Base-by-base conservation (phyloP, 2,888 invertebrate species). In the Gibbula magus region DNA sequence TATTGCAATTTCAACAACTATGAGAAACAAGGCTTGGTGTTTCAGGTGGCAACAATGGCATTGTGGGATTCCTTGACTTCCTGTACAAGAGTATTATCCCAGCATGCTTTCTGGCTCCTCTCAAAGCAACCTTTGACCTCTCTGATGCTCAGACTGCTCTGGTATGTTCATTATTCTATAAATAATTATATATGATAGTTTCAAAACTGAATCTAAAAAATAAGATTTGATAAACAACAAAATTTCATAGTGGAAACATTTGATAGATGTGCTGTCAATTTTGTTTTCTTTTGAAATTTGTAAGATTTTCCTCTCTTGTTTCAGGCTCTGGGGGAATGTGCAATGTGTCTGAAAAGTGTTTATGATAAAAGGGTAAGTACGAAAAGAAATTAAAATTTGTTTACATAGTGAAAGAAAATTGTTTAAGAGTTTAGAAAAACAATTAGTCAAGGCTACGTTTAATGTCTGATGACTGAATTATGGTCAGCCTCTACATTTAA, bases 41-140 rank as follows among this genome's bases (percentile, higher is more conserved):
- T 84, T 22, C 82, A 92, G 91, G 91, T 77, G 93, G 93, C 13
- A 91, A 90, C n/a, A 92, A 93, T 82, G 91, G 89, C 8, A 86
- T 93, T 20, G 88, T 88, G 10, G 93, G 93, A 5, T 94, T 94
- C 88, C 91, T 92, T 32, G 93, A 94, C 78, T 94, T 94, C 84
- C 92, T 94, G 81, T 94, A 94, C 88, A 92, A 94, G 82, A 92
- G 93, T 82, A 93, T 94, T 82, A 91, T 94, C 20, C 94, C 94
- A 25, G 94, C 94, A 7, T 94, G 94, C 86, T 94, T 94, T 86
- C 84, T 93, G 86, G 94, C 94, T 18, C 94, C 94, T 0, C 86
- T 94, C 85, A 94, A 93, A 87, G 91, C 92, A 16, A 91, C 93
- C 16, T 94, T 94, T 89, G 94, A 94, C 87, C 89, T 94, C 53